Base-by-base conservation (phyloP, 2,113 vertebrate species). In the Pteropus alecto region DNA sequence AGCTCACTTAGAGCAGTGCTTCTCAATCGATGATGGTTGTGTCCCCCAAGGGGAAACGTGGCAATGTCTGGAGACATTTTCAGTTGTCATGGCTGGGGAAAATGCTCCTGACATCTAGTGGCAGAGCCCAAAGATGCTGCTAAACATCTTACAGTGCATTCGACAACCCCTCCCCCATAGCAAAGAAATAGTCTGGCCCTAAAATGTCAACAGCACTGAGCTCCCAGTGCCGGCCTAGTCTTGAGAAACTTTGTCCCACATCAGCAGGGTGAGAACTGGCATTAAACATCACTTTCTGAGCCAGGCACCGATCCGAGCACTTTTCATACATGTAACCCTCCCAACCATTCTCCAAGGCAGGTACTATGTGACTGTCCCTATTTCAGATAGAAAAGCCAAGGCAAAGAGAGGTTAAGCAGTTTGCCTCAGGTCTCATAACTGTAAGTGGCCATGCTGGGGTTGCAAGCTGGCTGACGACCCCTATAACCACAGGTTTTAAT, bases 21-120 rank as follows among this genome's bases (percentile, higher is more conserved):
- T 43, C 43, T 84, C 35, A 65, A 3, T 15, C 7, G 15, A 21
- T 28, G 43, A 26, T 2, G 13, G 24, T 8, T 10, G 35, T 12
- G 1, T 38, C 33, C 78, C 5, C 24, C 4, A 1, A 24, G 15
- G 46, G 28, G 26, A 13, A 15, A 33, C 0, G 9, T 10, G n/a
- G 33, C 41, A 33, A 35, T 10, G 33, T 46, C 65, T 51, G 14
- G 46, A 61, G 46, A 74, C 38, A 22, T 14, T 41, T 43, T 41
- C 15, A 5, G 43, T 33, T 38, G 60, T 67, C 18, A 10, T 1
- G 0, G 7, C 18, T 18, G 7, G 60, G 60, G 60, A 58, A 33
- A 61, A 11, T 56, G 76, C 48, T 56, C 15, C 19, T 18, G 13
- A 61, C 48, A 26, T 24, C 61, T 12, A 43, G 76, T 33, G 35